Conservation (phyloP, 2,888 invertebrate genomes). For the Pocota personata region DNA sequence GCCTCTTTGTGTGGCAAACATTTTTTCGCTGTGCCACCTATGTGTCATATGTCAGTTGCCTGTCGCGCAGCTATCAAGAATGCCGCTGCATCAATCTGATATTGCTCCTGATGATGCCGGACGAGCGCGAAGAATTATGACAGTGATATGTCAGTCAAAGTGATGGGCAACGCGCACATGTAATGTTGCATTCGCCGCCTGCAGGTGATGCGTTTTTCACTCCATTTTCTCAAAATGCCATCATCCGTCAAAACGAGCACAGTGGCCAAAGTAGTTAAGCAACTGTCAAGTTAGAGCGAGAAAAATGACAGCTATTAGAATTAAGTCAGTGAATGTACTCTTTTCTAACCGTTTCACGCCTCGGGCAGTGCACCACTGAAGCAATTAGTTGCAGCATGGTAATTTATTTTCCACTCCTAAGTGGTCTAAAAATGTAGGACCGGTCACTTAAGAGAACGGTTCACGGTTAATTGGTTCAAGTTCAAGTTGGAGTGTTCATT, state of each 20-base stretch:
- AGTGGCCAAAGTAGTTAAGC: constrained; percentile 35
- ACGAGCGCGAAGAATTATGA: constrained; percentile 68
- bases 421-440: constrained; percentile 27
- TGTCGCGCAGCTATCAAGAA: constrained; percentile 67
- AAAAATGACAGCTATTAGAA: constrained; percentile 71
- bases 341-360: constrained; percentile 50
- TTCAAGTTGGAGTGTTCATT: constrained; percentile 42
- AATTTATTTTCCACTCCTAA: constrained; percentile 49
- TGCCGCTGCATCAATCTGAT: constrained; percentile 57
- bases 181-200: constrained; percentile 47
- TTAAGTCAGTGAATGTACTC: constrained; percentile 32
- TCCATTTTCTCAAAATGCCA: constrained; percentile 55
- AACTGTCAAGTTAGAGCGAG: constrained; percentile 66
- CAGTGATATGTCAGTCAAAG: constrained; percentile 70
- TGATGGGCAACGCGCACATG: constrained; percentile 61
- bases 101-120: constrained; percentile 11
- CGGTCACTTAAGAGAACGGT: constrained; percentile 40
- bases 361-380: constrained; percentile 26
- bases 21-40: constrained; percentile 44
- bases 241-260: constrained; percentile 53
- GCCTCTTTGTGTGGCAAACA: constrained; percentile 12
- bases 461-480: constrained; percentile 69
- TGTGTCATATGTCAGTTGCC: constrained; percentile 68
- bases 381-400: constrained; percentile 71
- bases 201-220: constrained; percentile 62